phyloP scores from a whole-genome alignment of 2,888 invertebrate species.

The Hirtodrosophila histrioides region DNA sequence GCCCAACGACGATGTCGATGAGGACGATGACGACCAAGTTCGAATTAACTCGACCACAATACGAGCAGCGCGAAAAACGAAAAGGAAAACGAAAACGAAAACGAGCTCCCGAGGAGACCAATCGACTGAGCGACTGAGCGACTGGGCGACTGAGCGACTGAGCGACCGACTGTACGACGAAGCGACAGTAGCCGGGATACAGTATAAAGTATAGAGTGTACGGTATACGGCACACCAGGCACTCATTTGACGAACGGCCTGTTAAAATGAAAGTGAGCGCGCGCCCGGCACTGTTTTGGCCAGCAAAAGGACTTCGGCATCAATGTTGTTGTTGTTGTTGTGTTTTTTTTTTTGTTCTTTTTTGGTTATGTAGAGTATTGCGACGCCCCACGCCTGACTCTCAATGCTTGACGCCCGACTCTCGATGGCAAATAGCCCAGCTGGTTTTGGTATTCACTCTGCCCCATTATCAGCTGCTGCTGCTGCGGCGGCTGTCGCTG shows the following conservation, averaged over 20 bases:
- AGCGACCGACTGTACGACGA: conserved; percentile 12
- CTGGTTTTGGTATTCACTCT: conserved; percentile 25
- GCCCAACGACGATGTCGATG: conserved; percentile 39
- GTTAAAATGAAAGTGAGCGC: conserved; percentile 56
- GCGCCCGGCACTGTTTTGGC: conserved; percentile 5
- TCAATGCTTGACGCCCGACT: conserved; percentile 13
- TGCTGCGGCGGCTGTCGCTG: conserved; percentile 18
- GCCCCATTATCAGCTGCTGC: conserved; percentile 31
- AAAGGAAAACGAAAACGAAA: conserved; percentile 21
- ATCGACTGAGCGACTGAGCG: not conserved
- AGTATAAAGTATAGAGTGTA: conserved; percentile 8
- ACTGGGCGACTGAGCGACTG: conserved; percentile 1
- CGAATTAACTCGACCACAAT: conserved; percentile 77
- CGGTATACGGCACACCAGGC: conserved; percentile 11
- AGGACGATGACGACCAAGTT: conserved; percentile 55
- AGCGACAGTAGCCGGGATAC: conserved; percentile 9
- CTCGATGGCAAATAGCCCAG: conserved; percentile 20
- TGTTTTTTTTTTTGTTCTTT: too few relatives aligned
- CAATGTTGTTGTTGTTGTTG: too few relatives aligned
- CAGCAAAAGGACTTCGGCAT: too few relatives aligned
- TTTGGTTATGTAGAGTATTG: too few relatives aligned
- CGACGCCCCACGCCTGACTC: too few relatives aligned
- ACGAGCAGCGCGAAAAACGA: conserved; percentile 43
- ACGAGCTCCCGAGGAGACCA: conserved; percentile 19
- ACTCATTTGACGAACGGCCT: conserved; percentile 51